Percentiles rank a stretch among this genome's conserved stretches.
Evolutionary conservation across 2,797 vertebrate genomes (phyloP).

Genomic region (Apogon talboti): DNA sequence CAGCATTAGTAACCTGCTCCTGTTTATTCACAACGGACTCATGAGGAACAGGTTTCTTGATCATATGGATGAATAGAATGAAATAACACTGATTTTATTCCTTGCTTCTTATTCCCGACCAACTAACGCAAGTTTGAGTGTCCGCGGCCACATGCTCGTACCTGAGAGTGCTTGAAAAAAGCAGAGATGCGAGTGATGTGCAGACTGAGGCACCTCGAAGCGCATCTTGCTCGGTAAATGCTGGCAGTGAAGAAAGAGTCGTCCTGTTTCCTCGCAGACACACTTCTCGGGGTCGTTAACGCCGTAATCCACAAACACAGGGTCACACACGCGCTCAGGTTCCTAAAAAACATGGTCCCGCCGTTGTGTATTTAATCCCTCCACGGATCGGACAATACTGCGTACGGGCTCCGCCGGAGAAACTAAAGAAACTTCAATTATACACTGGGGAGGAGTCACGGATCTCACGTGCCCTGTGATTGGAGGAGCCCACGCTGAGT

Average conservation of each 20-base stretch:
- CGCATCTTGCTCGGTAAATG: constrained; percentile 90
- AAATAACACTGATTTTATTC: background rate
- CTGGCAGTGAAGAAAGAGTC: constrained; percentile 88
- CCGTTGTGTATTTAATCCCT: constrained; percentile 70
- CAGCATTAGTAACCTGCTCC: constrained; percentile 50
- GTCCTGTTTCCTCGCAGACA: constrained; percentile 85
- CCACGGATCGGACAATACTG: constrained; percentile 77
- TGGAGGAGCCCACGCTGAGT: constrained; percentile 78
- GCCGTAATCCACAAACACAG: constrained; percentile 89
- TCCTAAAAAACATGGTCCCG: constrained; percentile 84
- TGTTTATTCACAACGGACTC: constrained; percentile 29
- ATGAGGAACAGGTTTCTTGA: constrained; percentile 38
- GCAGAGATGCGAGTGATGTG: constrained; percentile 97
- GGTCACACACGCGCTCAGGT: constrained; percentile 74
- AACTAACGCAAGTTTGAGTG: constrained; percentile 27
- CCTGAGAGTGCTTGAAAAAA: constrained; percentile 93
- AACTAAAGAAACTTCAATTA: constrained; percentile 87
- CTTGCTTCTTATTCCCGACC: background rate
- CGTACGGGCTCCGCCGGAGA: constrained; percentile 73
- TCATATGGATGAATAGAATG: constrained; percentile 11
- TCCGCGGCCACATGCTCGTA: constrained; percentile 64
- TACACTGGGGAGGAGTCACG: constrained; percentile 80
- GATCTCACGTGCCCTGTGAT: constrained; percentile 71
- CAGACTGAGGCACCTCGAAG: constrained; percentile 94
- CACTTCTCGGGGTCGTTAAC: constrained; percentile 77